Percentiles rank a stretch among this genome's conserved stretches.
phyloP scores from a whole-genome alignment of 2,888 invertebrate species.

The Dioctria rufipes region DNA sequence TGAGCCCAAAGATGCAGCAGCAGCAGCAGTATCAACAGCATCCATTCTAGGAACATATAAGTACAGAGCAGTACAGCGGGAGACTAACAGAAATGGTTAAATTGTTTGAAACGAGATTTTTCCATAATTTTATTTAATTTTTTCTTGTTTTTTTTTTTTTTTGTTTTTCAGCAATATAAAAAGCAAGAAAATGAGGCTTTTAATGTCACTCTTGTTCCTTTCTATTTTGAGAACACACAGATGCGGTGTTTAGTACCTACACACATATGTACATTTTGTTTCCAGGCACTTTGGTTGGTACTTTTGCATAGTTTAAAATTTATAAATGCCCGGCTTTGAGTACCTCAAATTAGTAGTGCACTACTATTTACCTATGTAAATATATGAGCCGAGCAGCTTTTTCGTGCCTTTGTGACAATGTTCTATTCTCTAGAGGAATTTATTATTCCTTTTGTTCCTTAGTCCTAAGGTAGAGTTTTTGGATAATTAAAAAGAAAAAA shows the following conservation, averaged over 20 bases:
- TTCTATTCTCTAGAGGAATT: neutral
- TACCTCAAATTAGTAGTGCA: neutral
- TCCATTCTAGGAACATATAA: no score
- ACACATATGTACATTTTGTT: neutral
- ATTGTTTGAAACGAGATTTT: conserved; percentile 37
- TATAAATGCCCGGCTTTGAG: neutral
- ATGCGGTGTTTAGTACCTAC: neutral
- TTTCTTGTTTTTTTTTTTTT: neutral
- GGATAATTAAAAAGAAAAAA: no score
- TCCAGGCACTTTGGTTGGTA: neutral
- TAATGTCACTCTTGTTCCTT: conserved; percentile 3
- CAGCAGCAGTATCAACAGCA: neutral
- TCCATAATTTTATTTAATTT: neutral
- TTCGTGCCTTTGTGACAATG: neutral
- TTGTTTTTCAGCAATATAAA: neutral
- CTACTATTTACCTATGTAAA: no score
- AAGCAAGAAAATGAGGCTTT: conserved; percentile 42
- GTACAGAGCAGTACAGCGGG: neutral
- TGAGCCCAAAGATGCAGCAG: conserved; percentile 45
- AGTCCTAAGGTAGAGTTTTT: no score
- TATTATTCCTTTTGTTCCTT: neutral
- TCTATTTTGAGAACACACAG: no score
- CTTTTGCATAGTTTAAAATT: neutral
- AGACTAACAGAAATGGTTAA: conserved; percentile 32
- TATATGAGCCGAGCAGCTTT: neutral